Base-by-base conservation (phyloP, 2,888 invertebrate species). In the Drosophila robusta region DNA sequence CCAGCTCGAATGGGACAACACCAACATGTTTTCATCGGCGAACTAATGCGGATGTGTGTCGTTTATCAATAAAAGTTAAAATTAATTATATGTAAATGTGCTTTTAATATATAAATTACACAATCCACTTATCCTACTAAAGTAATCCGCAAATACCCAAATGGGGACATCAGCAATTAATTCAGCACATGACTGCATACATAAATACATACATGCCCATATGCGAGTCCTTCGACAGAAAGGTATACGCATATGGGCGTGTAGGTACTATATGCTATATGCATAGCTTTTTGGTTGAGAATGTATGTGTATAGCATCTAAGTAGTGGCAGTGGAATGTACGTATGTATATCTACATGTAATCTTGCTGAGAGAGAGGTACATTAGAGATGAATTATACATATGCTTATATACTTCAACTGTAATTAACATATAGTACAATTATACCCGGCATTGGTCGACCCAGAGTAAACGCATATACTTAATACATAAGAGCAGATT, bases 1-100 rank as follows among this genome's bases (percentile, higher is more conserved):
- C 92, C 95, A 95, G 92, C 93, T 95, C 76, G 95, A 95, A 93
- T 95, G 95, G 95, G 95, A 95, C 93, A 95, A 95, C 93, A 95
- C 95, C 92, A 95, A 95, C 87, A 95, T 95, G 95, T 95, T 90
- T 78, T 76, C 91, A 64, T 77, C 83, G 60, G 80, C 77, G 46
- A 90, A 89, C 76, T 88, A 82, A 87, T 39, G 34, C 24, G 52
- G 47, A 54, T 45, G 45, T 47, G 47, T 64, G 58, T 54, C 46
- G 46, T 58, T 60, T 75, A 72, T 75, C 50, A 70, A 61, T 63
- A 73, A 74, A 72, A 72, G 58, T 66, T 78, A 66, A 63, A 74
- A 61, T 62, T 63, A 75, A 67, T 70, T 66, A 73, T 65, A 77
- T 70, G 71, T 84, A 78, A 78, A 81, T 83, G 75, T 80, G 74